Evolutionary conservation across 1,140 invertebrate species (phyloP).

Genomic region (Microvelia longipes): DNA sequence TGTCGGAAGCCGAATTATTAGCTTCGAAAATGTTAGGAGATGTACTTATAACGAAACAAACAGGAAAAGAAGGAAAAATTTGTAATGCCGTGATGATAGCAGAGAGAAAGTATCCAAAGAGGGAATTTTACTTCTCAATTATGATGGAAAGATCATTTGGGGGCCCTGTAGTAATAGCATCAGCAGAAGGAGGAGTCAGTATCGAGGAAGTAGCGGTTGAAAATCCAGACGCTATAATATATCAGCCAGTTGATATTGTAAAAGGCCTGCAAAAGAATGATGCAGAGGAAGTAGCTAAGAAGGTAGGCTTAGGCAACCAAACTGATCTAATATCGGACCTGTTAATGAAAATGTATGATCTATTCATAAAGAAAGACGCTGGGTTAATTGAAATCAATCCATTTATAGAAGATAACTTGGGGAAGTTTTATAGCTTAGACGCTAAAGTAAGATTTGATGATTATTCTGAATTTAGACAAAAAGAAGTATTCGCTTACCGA

Average conservation of each 20-base stretch:
- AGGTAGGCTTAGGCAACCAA: conserved; percentile 60
- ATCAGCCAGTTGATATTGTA: conserved; percentile 73
- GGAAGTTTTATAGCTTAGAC: conserved; percentile 85
- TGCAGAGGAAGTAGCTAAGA: conserved; percentile 49
- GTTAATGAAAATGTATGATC: conserved; percentile 67
- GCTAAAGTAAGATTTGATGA: conserved; percentile 98
- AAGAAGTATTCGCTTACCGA: conserved; percentile 69
- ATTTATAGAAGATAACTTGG: conserved; percentile 75
- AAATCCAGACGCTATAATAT: conserved; percentile 77
- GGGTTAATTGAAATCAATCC: conserved; percentile 91
- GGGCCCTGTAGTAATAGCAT: conserved; percentile 88
- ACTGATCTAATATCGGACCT: conserved; percentile 56
- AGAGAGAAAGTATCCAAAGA: conserved; percentile 77
- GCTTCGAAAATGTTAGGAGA: conserved; percentile 79
- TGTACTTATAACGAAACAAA: conserved; percentile 83
- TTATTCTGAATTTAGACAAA: conserved; percentile 85
- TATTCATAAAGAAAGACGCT: conserved; percentile 80
- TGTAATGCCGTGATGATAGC: conserved; percentile 89
- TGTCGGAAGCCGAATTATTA: conserved; percentile 66
- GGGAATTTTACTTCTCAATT: conserved; percentile 89
- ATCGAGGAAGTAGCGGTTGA: conserved; percentile 88
- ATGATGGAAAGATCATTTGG: conserved; percentile 72
- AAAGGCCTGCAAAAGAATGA: conserved; percentile 60
- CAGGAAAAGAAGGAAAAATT: conserved; percentile 74
- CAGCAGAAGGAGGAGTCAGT: conserved; percentile 84